phyloP scores from a whole-genome alignment of 2,888 invertebrate genomes.

The Drosophila neonasuta region DNA sequence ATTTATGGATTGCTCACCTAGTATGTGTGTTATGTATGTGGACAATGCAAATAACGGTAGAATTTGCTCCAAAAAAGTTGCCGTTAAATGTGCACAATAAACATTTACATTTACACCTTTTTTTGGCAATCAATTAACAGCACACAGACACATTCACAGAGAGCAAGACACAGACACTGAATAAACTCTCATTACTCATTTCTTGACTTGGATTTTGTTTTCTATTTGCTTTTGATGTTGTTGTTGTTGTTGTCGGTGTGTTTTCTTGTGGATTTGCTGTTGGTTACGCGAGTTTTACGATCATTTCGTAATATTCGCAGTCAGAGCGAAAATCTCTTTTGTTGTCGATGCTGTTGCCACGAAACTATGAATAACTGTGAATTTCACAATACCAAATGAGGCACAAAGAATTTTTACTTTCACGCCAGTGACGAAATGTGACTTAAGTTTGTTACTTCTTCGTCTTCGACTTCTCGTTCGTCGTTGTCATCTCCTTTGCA shows the following conservation, averaged over 20 bases:
- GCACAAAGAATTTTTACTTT: slow-evolving; percentile 72
- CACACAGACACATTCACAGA: slow-evolving; percentile 14
- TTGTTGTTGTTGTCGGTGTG: slow-evolving; percentile 25
- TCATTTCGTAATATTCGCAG: slow-evolving; percentile 58
- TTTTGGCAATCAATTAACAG: slow-evolving; percentile 72
- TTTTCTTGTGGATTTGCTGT: slow-evolving; percentile 31
- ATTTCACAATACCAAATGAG: slow-evolving; percentile 59
- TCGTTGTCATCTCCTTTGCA: neutral
- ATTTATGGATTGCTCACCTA: slow-evolving; percentile 55
- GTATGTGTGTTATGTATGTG: slow-evolving; percentile 6
- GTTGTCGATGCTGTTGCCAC: slow-evolving; percentile 27
- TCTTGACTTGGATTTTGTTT: slow-evolving; percentile 44
- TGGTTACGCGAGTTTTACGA: slow-evolving; percentile 49
- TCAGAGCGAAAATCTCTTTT: slow-evolving; percentile 54
- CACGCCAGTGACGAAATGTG: slow-evolving; percentile 63
- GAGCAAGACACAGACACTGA: slow-evolving; percentile 8
- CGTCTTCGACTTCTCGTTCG: neutral
- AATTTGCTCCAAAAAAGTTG: slow-evolving; percentile 60
- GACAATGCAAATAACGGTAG: slow-evolving; percentile 36
- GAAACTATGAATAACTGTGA: slow-evolving; percentile 39
- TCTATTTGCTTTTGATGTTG: slow-evolving; percentile 48
- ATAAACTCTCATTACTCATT: slow-evolving; percentile 54
- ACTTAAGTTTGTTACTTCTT: slow-evolving; percentile 35
- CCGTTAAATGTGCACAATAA: slow-evolving; percentile 63
- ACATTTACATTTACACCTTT: slow-evolving; percentile 43